Evolutionary conservation across 2,113 vertebrate species (phyloP).

Genomic region (Eulemur rufifrons): DNA sequence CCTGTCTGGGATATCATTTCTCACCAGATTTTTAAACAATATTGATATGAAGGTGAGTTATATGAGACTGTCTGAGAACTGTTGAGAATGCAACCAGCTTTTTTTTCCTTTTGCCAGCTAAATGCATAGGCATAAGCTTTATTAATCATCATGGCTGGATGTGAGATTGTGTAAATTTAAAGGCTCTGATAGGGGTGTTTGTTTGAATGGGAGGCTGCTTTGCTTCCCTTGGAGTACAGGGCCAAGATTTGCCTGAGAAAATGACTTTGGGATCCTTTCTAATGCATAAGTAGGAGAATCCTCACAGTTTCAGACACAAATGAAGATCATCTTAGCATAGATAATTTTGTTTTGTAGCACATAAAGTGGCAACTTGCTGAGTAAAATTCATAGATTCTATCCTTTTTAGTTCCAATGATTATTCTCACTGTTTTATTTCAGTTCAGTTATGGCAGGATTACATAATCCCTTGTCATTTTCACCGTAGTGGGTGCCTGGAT

Average conservation of each 20-base stretch:
- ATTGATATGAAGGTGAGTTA: not conserved
- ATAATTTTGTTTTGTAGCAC: not conserved
- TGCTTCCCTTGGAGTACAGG: not conserved
- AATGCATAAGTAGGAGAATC: not conserved
- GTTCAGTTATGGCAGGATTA: not conserved
- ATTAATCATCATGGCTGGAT: not conserved
- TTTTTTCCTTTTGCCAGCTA: not conserved
- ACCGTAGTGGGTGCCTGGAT: not conserved
- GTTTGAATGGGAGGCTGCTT: not conserved
- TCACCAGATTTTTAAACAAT: not conserved
- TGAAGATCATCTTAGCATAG: not conserved
- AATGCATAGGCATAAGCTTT: not conserved
- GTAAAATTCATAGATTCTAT: not conserved
- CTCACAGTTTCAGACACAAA: not conserved
- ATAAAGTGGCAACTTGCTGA: not conserved
- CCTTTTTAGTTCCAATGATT: not conserved
- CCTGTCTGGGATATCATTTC: not conserved
- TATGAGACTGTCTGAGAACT: not conserved
- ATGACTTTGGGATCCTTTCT: not conserved
- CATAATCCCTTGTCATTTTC: not conserved
- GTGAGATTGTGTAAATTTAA: not conserved
- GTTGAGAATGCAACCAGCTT: not conserved
- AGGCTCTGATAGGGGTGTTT: not conserved
- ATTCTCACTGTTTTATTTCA: not conserved
- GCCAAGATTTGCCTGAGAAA: not conserved